Percentiles rank a stretch among this genome's conserved stretches.
These are phyloP conservation scores for Axinella damicornis DNA, from an alignment of 37 sponge, comb jelly and placozoan species.

Conservation along the genomic window DNA sequence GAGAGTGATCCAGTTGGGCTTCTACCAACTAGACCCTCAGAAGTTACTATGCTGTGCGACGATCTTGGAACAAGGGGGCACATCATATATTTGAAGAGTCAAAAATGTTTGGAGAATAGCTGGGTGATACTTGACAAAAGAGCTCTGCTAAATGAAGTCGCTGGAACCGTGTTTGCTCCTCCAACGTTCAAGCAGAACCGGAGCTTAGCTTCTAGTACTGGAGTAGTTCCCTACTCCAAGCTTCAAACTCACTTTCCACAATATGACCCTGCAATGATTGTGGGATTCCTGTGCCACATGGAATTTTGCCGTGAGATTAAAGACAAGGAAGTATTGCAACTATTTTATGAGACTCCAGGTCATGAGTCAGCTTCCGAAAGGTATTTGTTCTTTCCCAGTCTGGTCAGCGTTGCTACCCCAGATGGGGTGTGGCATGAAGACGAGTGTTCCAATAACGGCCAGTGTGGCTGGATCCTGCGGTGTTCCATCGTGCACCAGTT, in stretches of 20 bases:
- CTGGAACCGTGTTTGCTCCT: slow-evolving; percentile 23
- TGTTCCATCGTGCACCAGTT: background rate
- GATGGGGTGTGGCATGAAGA: background rate
- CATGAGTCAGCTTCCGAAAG: background rate
- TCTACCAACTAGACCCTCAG: too few relatives aligned
- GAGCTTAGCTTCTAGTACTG: background rate
- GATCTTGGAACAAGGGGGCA: background rate
- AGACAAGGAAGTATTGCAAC: background rate
- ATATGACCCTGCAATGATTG: background rate
- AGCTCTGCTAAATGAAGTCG: background rate
- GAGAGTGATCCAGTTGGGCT: too few relatives aligned
- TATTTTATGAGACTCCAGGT: background rate
- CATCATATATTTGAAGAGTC: slow-evolving; percentile 8
- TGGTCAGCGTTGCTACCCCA: background rate
- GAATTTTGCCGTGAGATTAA: slow-evolving; percentile 33
- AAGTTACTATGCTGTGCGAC: background rate
- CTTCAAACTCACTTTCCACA: background rate
- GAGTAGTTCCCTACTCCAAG: slow-evolving; percentile 2
- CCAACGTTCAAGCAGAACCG: background rate
- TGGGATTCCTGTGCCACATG: background rate
- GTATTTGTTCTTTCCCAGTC: slow-evolving; percentile 39
- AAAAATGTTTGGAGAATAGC: background rate
- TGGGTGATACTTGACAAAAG: slow-evolving; percentile 3
- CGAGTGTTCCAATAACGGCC: background rate
- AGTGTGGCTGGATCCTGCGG: slow-evolving; percentile 28